Percentiles rank a stretch among this genome's conserved stretches.
Evolutionary conservation across 2,113 vertebrate species (phyloP).

Genomic region (Forbesichthys agassizii): DNA sequence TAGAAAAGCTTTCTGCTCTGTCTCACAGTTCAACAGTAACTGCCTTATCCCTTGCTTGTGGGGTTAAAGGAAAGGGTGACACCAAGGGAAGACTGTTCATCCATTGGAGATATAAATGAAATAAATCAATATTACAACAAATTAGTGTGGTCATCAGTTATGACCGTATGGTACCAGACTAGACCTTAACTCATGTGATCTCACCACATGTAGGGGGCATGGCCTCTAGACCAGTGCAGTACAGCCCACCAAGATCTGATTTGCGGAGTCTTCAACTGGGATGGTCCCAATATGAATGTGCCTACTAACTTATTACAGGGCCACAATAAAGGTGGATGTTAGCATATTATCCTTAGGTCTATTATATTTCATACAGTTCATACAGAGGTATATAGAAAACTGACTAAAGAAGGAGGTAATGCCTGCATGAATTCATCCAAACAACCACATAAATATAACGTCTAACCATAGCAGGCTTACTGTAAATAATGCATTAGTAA

Average conservation of each 20-base stretch:
- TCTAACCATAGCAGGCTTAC: not conserved
- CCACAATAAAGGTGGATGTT: too few relatives aligned
- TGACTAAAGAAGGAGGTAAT: not conserved
- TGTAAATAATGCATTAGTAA: not conserved
- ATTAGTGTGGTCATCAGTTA: constrained; percentile 28
- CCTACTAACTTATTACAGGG: too few relatives aligned
- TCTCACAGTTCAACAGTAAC: constrained; percentile 6
- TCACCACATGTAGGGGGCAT: constrained; percentile 1
- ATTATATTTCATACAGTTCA: too few relatives aligned
- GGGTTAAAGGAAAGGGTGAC: not conserved
- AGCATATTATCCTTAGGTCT: too few relatives aligned
- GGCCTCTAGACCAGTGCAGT: constrained; percentile 11
- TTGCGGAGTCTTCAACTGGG: too few relatives aligned
- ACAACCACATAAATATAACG: not conserved
- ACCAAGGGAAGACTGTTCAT: constrained; percentile 18
- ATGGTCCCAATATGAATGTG: too few relatives aligned
- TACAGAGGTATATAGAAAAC: too few relatives aligned
- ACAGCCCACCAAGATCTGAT: too few relatives aligned
- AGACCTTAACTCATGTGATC: constrained; percentile 11
- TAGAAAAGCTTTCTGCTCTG: constrained; percentile 18
- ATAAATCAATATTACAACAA: constrained; percentile 45
- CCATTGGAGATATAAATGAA: constrained; percentile 32
- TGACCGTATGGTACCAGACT: constrained; percentile 28
- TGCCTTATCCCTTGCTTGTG: not conserved
- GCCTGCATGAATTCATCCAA: constrained; percentile 1